phyloP scores from a whole-genome alignment of 2,888 invertebrate genomes.

The Yponomeuta evonymella region DNA sequence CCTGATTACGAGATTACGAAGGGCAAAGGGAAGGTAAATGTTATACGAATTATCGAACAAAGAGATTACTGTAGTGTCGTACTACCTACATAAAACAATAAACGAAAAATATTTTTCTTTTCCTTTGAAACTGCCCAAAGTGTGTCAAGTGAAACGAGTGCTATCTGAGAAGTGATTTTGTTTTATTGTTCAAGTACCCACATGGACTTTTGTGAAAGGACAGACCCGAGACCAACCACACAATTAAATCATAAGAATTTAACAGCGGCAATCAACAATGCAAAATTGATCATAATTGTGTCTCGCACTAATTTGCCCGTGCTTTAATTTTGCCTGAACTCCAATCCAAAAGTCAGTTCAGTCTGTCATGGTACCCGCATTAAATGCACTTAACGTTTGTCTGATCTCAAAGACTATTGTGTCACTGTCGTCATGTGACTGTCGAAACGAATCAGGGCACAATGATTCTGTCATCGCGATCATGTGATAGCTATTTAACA shows the following conservation, averaged over 20 bases:
- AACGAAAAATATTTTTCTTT: constrained; percentile 7
- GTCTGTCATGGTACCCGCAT: not conserved
- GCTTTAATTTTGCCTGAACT: constrained; percentile 18
- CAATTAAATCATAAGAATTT: constrained; percentile 20
- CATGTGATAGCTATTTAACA: not conserved
- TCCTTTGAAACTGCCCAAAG: constrained; percentile 23
- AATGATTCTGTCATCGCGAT: not conserved
- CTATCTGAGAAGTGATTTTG: constrained; percentile 32
- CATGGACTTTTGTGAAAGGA: constrained; percentile 41
- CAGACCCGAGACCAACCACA: constrained; percentile 40
- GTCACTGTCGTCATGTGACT: not conserved
- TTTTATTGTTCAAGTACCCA: constrained; percentile 60
- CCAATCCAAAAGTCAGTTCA: not conserved
- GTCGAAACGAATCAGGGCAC: not conserved
- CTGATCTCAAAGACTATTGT: not conserved
- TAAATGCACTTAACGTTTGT: not conserved
- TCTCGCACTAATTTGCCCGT: not conserved
- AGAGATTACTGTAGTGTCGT: not conserved
- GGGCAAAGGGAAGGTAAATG: not conserved
- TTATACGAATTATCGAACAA: not conserved
- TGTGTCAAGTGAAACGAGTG: constrained; percentile 63
- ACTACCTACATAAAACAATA: constrained; percentile 2
- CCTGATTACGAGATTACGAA: not conserved
- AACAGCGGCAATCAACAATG: constrained; percentile 12
- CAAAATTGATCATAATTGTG: constrained; percentile 1